A percentile compares a stretch with the other conserved stretches of the same genome.
Evolutionary conservation across 2,797 vertebrate genomes (phyloP).

Genomic region (Poeciliopsis gracilis): DNA sequence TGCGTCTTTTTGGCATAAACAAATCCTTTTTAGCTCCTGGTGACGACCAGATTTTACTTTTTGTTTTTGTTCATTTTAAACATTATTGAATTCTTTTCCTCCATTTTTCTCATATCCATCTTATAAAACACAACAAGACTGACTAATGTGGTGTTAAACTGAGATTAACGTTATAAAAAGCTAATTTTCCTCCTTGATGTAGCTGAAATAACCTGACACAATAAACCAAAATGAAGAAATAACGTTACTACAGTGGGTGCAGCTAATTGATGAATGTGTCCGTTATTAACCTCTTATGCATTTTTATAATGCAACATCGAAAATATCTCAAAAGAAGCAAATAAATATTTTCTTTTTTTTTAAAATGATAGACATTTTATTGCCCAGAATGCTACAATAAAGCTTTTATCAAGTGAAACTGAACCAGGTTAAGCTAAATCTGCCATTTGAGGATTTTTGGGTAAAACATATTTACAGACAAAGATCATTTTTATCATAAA

Average conservation of each 20-base stretch:
- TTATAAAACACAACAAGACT: background rate
- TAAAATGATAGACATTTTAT: too few species aligned
- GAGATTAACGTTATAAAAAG: background rate
- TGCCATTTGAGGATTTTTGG: too few species aligned
- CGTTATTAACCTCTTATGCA: too few species aligned
- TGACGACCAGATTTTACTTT: background rate
- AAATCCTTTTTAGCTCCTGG: background rate
- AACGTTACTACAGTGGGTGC: background rate
- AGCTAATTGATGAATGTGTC: too few species aligned
- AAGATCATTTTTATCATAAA: too few species aligned
- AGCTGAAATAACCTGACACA: background rate
- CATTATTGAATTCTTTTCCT: background rate
- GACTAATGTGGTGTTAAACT: background rate
- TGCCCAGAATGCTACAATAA: too few species aligned
- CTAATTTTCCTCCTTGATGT: background rate
- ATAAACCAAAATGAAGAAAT: background rate
- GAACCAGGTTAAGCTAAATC: too few species aligned
- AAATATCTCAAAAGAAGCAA: too few species aligned
- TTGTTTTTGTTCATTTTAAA: background rate
- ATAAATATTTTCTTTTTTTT: too few species aligned
- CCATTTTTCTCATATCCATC: background rate
- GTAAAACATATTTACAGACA: too few species aligned
- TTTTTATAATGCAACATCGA: too few species aligned
- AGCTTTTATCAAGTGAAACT: too few species aligned
- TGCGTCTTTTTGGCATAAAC: background rate